phyloP scores from a whole-genome alignment of 2,113 vertebrate species.

The Ptilorrhoa leucosticta region DNA sequence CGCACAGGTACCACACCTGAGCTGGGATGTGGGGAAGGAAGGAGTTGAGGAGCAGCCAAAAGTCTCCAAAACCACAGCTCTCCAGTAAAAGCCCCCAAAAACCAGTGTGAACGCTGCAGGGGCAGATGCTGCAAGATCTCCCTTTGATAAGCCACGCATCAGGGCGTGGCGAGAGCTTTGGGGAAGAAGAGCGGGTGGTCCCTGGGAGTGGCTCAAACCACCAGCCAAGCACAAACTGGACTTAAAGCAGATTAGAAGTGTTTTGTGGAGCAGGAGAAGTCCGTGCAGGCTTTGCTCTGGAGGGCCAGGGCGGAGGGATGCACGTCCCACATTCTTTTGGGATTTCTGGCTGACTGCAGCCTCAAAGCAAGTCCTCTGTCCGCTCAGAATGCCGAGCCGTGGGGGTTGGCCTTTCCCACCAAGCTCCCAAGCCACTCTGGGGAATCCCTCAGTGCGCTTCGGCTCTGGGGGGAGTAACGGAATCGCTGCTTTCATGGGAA shows the following conservation, averaged over 20 bases:
- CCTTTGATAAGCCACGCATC: rapidly evolving
- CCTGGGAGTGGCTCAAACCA: background rate
- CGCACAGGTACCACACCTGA: background rate
- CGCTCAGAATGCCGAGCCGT: background rate
- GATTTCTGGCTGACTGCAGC: background rate
- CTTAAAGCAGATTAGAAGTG: background rate
- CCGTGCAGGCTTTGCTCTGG: background rate
- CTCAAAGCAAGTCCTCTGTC: background rate
- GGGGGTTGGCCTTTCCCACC: background rate
- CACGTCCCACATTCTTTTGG: background rate
- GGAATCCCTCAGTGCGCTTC: background rate
- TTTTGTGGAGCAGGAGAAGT: background rate
- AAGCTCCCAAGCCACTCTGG: background rate
- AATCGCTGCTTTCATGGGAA: background rate
- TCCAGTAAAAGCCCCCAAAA: background rate
- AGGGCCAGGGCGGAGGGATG: background rate
- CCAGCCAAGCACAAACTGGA: background rate
- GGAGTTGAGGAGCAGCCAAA: background rate
- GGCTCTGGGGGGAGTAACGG: background rate
- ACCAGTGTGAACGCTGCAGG: rapidly evolving
- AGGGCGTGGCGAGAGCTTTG: background rate
- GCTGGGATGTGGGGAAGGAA: background rate
- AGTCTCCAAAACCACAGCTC: background rate
- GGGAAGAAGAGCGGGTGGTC: background rate
- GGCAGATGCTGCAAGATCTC: background rate